Evolutionary conservation across 2,797 vertebrate genomes (phyloP), one percentile per base, ranked within the genome.

Genomic region (Picus viridis): DNA sequence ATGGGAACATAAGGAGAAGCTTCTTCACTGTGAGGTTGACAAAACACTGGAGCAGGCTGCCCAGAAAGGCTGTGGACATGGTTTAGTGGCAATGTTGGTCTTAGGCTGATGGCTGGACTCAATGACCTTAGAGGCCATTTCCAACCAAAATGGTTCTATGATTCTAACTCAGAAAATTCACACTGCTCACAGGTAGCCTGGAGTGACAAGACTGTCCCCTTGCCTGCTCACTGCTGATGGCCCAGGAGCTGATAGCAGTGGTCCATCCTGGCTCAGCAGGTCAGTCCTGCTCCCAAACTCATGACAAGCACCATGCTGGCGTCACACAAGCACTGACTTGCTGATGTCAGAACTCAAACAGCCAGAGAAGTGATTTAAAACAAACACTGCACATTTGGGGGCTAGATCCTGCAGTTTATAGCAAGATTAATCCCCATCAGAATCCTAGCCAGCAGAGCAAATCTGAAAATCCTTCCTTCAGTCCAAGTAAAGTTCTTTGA

Each of bases 151-250:
- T 51, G 23, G 24, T 51, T 51, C 49, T 51, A 51, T 51, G 49
- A 51, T 8, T 51, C 23, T 51, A 24, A 51, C 13, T 51, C 49
- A 51, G 49, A 51, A 13, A 24, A 51, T 43, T 43, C 39, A 39
- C 39, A 23, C 47, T 49, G 47, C 29, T 27, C 4, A 5, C 27
- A 29, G 1, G 8, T 14, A 45, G 23, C 26, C 59, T 23, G 0
- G 39, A 72, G 41, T 8, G 26, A 17, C 51, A 34, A 1, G 12
- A 10, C 10, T 5, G 2, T 73, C 10, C 32, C 47, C 63, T 3
- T 4, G 3, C 12, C 32, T 6, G 1, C 4, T 10, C 22, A 3
- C 6, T 1, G 2, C 3, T 1, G 2, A 19, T 0, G 29, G 57
- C 36, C 32, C 56, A 8, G 49, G 71, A 54, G 62, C 9, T 0